A percentile compares a stretch with the other conserved stretches of the same genome.
These are phyloP conservation scores for Lasioglossum marginatum DNA, from an alignment of 2,888 invertebrate species.

Conservation along the genomic window DNA sequence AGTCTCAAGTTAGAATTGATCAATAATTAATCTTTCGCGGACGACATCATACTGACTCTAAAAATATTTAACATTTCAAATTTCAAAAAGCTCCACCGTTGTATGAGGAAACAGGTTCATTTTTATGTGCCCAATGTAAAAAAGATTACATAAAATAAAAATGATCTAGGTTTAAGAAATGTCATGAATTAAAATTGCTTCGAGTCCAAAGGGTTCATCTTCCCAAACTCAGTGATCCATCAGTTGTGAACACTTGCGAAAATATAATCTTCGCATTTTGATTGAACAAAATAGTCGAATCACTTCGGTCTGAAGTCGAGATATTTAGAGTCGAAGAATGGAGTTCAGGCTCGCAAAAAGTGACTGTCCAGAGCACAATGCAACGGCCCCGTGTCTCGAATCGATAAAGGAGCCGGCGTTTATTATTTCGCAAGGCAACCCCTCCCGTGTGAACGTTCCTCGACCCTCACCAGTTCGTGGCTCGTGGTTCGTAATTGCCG, in stretches of 20 bases:
- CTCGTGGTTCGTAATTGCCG: constrained; percentile 60
- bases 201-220: background rate
- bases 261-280: background rate
- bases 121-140: too few species aligned
- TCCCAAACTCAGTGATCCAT: background rate
- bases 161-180: too few species aligned
- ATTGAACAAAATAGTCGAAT: background rate
- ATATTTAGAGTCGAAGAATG: background rate
- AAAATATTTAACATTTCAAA: too few species aligned
- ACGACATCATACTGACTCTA: too few species aligned
- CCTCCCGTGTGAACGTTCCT: constrained; percentile 50
- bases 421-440: constrained; percentile 67
- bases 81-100: too few species aligned
- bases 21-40: background rate
- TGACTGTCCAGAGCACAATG: constrained; percentile 1
- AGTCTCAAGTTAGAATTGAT: background rate
- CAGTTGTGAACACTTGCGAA: too few species aligned
- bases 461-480: constrained; percentile 52
- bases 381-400: constrained; percentile 58
- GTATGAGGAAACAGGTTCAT: too few species aligned
- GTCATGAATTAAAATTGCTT: too few species aligned
- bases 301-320: background rate
- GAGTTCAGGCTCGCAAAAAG: background rate
- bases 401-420: constrained; percentile 68
- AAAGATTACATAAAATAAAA: too few species aligned